phyloP scores from a whole-genome alignment of 2,113 vertebrate species.

The Oplegnathus fasciatus region DNA sequence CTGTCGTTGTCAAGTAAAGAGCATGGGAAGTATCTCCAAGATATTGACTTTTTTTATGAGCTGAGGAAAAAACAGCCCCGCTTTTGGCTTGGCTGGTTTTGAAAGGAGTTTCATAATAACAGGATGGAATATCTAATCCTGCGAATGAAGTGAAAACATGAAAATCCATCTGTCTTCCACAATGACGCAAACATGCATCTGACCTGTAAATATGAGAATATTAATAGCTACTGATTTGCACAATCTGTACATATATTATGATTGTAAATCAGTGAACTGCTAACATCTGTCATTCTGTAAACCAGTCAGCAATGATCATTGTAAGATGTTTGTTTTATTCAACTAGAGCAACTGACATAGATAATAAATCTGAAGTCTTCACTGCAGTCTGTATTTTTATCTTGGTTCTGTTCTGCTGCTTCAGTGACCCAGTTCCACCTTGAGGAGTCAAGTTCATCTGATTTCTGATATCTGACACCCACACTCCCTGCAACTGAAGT shows the following conservation, averaged over 20 bases:
- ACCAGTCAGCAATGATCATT: neutral
- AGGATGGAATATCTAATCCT: neutral
- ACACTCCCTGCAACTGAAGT: conserved; percentile 1
- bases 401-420: neutral
- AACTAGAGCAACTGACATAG: neutral
- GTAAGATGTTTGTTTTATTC: no score
- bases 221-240: neutral
- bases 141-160: neutral
- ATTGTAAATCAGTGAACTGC: neutral
- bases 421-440: conserved; percentile 6
- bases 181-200: conserved; percentile 1
- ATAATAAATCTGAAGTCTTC: neutral
- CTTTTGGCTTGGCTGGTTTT: neutral
- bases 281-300: neutral
- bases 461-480: conserved; percentile 16
- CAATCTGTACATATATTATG: neutral
- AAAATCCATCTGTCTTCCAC: neutral
- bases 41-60: neutral
- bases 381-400: neutral
- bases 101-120: neutral
- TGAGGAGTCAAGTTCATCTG: neutral
- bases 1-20: neutral
- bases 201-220: neutral
- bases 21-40: neutral
- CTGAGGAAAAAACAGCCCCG: neutral